Conservation (phyloP, 1,140 invertebrate genomes). For the Drosophila simulans region DNA sequence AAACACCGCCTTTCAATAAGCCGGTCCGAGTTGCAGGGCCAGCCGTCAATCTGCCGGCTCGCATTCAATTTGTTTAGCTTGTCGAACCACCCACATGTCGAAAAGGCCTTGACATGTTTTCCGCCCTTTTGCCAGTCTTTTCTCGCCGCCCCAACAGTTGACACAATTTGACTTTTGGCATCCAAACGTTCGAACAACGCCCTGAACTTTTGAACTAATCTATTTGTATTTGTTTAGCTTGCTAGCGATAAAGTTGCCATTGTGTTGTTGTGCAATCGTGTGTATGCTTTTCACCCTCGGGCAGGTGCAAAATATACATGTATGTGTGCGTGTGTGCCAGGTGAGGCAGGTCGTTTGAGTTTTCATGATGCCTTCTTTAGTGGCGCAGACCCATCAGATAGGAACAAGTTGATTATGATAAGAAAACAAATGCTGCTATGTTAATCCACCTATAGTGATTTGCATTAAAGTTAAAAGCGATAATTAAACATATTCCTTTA, state of each 20-base stretch:
- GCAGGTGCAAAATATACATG: constrained; percentile 24
- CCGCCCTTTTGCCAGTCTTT: constrained; percentile 19
- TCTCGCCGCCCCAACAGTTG: constrained; percentile 56
- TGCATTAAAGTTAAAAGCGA: no score
- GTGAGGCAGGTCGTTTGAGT: constrained; percentile 7
- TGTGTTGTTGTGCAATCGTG: constrained; percentile 27
- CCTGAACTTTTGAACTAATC: constrained; percentile 77
- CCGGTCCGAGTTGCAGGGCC: constrained; percentile 21
- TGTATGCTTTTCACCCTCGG: constrained; percentile 15
- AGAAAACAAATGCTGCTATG: not conserved
- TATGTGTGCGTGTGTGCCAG: not conserved
- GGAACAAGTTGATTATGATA: constrained; percentile 5
- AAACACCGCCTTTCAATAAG: constrained; percentile 40
- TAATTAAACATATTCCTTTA: no score
- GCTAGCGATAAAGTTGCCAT: constrained; percentile 57
- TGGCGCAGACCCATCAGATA: not conserved
- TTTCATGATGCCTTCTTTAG: constrained; percentile 1
- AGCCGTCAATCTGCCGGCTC: constrained; percentile 58
- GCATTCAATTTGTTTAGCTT: constrained; percentile 69
- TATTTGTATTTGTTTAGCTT: constrained; percentile 82
- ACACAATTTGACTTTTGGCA: constrained; percentile 77
- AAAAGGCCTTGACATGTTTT: constrained; percentile 34
- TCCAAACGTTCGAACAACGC: constrained; percentile 36
- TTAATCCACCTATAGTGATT: not conserved
- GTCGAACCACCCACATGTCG: constrained; percentile 41